Conservation (phyloP, 2,113 vertebrate genomes). For the Spilogale gracilis region DNA sequence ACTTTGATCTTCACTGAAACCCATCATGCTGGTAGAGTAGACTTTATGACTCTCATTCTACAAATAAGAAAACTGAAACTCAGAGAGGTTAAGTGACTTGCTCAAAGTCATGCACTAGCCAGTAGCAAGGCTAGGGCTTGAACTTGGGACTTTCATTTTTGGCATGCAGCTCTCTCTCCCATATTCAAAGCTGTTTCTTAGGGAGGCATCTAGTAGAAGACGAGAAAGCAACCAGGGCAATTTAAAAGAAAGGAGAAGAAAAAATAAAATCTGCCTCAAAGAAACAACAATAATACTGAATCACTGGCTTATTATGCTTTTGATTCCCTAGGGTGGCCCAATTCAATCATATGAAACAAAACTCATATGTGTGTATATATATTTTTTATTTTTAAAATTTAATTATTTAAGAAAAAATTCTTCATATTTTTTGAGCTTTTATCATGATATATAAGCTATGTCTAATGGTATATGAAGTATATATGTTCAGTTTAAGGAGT, state of each 20-base stretch:
- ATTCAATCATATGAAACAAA: conserved; percentile 44
- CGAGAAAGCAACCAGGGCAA: not conserved
- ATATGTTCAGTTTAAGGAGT: conserved; percentile 7
- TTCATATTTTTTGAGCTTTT: conserved; percentile 30
- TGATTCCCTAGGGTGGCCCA: not conserved
- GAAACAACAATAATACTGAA: conserved; percentile 6
- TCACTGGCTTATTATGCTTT: not conserved
- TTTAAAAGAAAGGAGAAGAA: not conserved
- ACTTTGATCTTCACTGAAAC: not conserved
- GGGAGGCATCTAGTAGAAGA: not conserved
- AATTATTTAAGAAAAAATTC: not conserved
- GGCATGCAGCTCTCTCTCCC: not conserved
- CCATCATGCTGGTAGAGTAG: not conserved
- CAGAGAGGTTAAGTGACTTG: not conserved
- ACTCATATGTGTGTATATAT: not conserved
- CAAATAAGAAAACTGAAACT: not conserved
- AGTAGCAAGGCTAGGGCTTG: not conserved
- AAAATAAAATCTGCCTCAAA: conserved; percentile 31
- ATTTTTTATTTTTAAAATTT: not conserved
- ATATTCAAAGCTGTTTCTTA: not conserved
- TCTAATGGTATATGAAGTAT: conserved; percentile 42
- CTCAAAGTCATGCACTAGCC: not conserved
- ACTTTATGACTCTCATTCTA: not conserved
- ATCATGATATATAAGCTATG: conserved; percentile 19
- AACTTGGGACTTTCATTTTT: not conserved